phyloP scores from a whole-genome alignment of 2,888 invertebrate genomes.

The Endomychus coccineus region DNA sequence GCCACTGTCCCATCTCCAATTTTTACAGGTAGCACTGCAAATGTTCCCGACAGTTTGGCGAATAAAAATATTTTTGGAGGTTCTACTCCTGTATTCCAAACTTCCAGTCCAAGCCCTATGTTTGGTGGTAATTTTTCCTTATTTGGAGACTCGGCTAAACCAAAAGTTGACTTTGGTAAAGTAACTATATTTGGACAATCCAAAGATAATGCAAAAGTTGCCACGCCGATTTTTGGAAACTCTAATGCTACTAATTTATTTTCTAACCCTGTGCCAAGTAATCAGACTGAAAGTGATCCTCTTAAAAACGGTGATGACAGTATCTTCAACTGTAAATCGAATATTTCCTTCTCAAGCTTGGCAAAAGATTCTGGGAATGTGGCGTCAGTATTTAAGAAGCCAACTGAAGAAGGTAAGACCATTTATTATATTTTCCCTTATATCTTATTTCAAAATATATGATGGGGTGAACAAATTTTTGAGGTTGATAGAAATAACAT shows the following conservation, averaged over 20 bases:
- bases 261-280: no score
- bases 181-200: slow-evolving; percentile 10
- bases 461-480: no score
- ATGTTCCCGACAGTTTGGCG: no score
- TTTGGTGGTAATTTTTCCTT: no score
- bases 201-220: slow-evolving; percentile 7
- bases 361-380: slow-evolving; percentile 29
- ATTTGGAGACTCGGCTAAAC: background rate
- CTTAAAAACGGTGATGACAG: slow-evolving; percentile 30
- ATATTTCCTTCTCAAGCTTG: slow-evolving; percentile 38
- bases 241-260: background rate
- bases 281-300: no score
- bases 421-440: background rate
- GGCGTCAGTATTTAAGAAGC: slow-evolving; percentile 24
- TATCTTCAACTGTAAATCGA: slow-evolving; percentile 34
- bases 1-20: no score
- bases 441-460: no score
- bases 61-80: no score
- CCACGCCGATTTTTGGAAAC: slow-evolving; percentile 12
- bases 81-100: no score
- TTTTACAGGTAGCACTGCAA: no score
- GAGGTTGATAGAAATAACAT: no score
- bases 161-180: slow-evolving; percentile 6
- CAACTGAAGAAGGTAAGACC: slow-evolving; percentile 18
- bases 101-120: no score